Percentiles rank a stretch among this genome's conserved stretches.
phyloP scores from a whole-genome alignment of 2,113 vertebrate genomes.

The Fregetta grallaria region DNA sequence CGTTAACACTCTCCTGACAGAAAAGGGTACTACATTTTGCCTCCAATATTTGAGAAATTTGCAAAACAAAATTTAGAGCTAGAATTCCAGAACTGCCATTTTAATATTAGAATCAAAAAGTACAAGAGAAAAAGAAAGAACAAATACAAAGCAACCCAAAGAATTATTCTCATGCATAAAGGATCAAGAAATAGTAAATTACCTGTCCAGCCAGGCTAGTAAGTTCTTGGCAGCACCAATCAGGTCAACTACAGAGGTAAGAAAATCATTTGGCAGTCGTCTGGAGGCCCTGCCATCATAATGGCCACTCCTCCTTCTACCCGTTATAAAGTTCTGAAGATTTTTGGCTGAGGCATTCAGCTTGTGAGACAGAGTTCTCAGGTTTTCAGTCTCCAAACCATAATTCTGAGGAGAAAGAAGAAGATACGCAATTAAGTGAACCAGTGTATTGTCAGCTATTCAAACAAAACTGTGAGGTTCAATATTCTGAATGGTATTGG shows the following conservation, averaged over 20 bases:
- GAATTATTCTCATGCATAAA: not conserved
- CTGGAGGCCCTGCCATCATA: constrained; percentile 85
- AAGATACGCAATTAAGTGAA: not conserved
- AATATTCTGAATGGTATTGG: not conserved
- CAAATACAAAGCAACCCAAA: not conserved
- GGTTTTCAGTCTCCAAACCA: constrained; percentile 89
- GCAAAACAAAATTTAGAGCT: not conserved
- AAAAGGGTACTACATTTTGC: not conserved
- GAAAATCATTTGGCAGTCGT: constrained; percentile 86
- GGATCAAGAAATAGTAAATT: not conserved
- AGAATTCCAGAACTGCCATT: not conserved
- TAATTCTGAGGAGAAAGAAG: constrained; percentile 80
- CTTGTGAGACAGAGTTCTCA: constrained; percentile 89
- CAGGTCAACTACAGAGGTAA: constrained; percentile 89
- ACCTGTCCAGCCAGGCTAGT: constrained; percentile 93
- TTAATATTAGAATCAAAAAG: not conserved
- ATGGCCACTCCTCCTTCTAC: constrained; percentile 86
- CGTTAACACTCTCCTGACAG: not conserved
- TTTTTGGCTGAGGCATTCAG: constrained; percentile 91
- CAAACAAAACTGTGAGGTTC: not conserved
- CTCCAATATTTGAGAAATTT: not conserved
- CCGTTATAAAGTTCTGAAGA: constrained; percentile 90
- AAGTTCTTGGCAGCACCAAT: constrained; percentile 91
- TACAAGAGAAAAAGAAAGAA: not conserved
- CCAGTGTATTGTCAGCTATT: not conserved